Conservation (phyloP, 2,113 vertebrate species). For the Taurulus bubalis region DNA sequence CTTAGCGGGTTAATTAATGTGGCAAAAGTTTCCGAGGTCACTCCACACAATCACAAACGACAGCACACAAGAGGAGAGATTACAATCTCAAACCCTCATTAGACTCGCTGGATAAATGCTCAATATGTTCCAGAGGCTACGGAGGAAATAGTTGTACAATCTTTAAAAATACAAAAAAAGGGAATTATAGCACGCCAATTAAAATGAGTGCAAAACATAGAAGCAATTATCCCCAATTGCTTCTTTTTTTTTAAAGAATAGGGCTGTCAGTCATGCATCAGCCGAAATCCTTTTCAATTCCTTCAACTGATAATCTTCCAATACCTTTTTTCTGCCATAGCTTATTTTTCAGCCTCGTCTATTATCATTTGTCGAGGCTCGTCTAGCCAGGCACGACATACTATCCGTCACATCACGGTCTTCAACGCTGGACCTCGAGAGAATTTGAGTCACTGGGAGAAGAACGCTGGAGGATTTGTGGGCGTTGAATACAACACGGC, state of each 20-base stretch:
- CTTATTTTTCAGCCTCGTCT: neutral
- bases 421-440: constrained; percentile 18
- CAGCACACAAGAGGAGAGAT: neutral
- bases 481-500: neutral
- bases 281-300: neutral
- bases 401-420: no score
- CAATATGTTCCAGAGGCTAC: neutral
- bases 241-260: no score
- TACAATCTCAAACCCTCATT: neutral
- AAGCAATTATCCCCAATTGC: neutral
- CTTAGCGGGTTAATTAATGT: neutral
- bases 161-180: neutral
- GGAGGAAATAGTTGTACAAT: neutral
- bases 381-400: neutral
- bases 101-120: neutral
- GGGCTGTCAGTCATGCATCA: neutral
- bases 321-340: neutral
- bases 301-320: neutral
- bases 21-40: neutral
- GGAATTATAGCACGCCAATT: neutral
- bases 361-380: neutral
- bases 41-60: neutral
- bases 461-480: neutral
- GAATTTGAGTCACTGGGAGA: constrained; percentile 17
- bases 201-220: neutral